Conservation (phyloP, 2,113 vertebrate genomes). For the Nibea albiflora region DNA sequence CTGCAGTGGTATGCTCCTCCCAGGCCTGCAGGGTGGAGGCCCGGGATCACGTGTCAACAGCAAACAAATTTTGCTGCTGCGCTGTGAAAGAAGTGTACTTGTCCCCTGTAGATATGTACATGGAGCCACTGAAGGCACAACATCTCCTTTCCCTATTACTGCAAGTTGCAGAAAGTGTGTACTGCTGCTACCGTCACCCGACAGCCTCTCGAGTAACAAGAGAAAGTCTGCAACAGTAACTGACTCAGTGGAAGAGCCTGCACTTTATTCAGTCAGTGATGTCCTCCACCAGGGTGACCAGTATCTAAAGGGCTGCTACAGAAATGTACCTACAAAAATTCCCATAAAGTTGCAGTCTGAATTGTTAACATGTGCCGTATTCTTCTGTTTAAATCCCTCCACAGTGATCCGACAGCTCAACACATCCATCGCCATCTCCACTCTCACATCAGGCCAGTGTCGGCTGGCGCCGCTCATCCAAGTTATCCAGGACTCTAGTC, state of each 20-base stretch:
- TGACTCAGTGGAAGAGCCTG: neutral
- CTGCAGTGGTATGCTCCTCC: conserved; percentile 44
- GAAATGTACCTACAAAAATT: neutral
- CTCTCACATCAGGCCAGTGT: conserved; percentile 95
- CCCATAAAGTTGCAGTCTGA: neutral
- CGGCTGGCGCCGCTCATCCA: conserved; percentile 96
- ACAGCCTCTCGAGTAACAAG: neutral
- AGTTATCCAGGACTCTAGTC: conserved; percentile 97
- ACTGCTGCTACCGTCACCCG: neutral
- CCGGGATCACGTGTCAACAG: conserved; percentile 7
- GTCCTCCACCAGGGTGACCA: neutral
- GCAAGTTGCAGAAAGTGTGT: neutral
- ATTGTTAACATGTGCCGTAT: neutral
- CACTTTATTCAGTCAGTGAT: neutral
- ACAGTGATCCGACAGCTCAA: conserved; percentile 96
- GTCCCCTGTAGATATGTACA: neutral
- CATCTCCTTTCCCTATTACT: neutral
- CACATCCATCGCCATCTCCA: conserved; percentile 93
- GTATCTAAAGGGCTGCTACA: neutral
- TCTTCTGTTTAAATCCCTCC: neutral
- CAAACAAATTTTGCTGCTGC: conserved; percentile 41
- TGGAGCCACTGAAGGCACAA: neutral
- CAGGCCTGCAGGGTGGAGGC: conserved; percentile 37
- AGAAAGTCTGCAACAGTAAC: neutral
- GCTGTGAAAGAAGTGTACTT: conserved; percentile 20